Evolutionary conservation across 2,113 vertebrate genomes (phyloP).

Genomic region (Mesitornis unicolor): DNA sequence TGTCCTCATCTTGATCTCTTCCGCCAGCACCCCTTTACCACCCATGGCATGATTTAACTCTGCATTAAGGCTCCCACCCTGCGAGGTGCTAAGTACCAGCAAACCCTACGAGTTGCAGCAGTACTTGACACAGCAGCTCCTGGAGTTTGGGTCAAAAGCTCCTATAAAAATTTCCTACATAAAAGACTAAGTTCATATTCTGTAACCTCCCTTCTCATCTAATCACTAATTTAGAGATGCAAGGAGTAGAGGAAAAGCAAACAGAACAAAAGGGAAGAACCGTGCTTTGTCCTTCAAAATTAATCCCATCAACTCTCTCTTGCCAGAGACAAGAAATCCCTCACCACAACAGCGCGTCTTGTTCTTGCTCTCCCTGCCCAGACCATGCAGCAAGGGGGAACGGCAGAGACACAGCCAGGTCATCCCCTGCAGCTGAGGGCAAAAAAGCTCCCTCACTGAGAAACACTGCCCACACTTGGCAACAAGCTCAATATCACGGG

Average conservation of each 20-base stretch:
- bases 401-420: fast-evolving
- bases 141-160: neutral
- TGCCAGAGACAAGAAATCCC: slow-evolving; percentile 5
- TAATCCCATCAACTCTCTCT: slow-evolving; percentile 2
- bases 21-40: neutral
- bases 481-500: neutral
- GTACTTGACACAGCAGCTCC: neutral
- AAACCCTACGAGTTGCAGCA: neutral
- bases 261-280: slow-evolving; percentile 4
- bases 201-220: neutral
- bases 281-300: neutral
- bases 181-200: neutral
- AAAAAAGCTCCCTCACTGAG: neutral
- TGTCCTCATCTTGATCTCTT: neutral
- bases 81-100: neutral
- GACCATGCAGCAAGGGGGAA: neutral
- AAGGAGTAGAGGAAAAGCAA: neutral
- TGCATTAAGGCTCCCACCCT: neutral
- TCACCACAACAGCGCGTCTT: neutral
- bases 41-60: neutral
- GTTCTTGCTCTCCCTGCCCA: neutral
- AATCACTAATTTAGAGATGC: neutral
- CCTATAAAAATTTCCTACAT: neutral
- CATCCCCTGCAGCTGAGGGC: neutral
- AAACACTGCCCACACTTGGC: fast-evolving